Evolutionary conservation across 2,888 invertebrate species (phyloP).

Genomic region (Tipula lateralis): DNA sequence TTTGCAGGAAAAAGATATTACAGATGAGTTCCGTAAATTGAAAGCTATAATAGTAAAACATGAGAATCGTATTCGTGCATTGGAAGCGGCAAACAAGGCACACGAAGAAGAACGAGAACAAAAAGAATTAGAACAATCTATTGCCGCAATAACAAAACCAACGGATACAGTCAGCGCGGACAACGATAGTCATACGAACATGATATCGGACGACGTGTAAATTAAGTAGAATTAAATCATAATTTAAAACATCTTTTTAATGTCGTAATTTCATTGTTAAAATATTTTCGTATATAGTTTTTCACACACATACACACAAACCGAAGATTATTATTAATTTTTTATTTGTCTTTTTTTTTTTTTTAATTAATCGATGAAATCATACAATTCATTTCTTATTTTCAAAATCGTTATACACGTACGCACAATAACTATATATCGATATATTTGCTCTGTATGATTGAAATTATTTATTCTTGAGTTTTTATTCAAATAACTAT

Average conservation of each 20-base stretch:
- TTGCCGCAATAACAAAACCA: background rate
- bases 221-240: background rate
- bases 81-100: conserved; percentile 46
- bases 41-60: conserved; percentile 94
- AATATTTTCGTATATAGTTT: background rate
- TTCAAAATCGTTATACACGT: background rate
- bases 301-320: background rate
- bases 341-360: too few relatives aligned
- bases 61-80: conserved; percentile 60
- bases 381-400: background rate
- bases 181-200: background rate
- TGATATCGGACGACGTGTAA: background rate
- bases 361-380: background rate
- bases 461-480: conserved; percentile 11
- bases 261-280: conserved; percentile 11
- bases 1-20: conserved; percentile 59
- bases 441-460: conserved; percentile 11
- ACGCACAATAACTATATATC: background rate
- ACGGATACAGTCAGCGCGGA: background rate
- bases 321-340: conserved; percentile 1
- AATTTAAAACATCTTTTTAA: background rate
- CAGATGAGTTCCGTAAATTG: conserved; percentile 84
- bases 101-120: conserved; percentile 42
- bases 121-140: conserved; percentile 36
- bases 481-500: background rate